A percentile compares a stretch with the other conserved stretches of the same genome.
Conservation (phyloP, 2,797 vertebrate genomes). For the Cuculus canorus region DNA sequence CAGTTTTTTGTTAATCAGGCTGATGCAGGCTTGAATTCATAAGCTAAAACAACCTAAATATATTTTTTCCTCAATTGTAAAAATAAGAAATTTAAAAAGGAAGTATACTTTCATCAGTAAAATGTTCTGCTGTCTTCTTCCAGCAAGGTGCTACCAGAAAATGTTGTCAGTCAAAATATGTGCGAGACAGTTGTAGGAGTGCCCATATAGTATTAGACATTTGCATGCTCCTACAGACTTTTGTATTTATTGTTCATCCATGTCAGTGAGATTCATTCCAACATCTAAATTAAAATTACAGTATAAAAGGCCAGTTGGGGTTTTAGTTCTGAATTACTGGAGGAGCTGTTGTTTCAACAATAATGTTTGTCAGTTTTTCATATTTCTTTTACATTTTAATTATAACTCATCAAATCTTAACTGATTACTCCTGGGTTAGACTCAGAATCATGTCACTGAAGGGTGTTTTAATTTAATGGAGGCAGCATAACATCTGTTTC, state of each 20-base stretch:
- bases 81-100: background rate
- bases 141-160: background rate
- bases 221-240: background rate
- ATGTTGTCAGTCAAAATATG: background rate
- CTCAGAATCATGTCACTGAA: conserved; percentile 75
- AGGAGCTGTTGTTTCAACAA: conserved; percentile 49
- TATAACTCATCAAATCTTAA: conserved; percentile 76
- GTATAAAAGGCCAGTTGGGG: conserved; percentile 12
- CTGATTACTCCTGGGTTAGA: conserved; percentile 71
- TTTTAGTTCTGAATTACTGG: conserved; percentile 58
- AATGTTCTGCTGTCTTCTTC: background rate
- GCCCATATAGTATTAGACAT: background rate
- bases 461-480: conserved; percentile 76
- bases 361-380: conserved; percentile 60
- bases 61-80: background rate
- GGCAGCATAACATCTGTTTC: conserved; percentile 73
- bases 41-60: background rate
- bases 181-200: background rate
- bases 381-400: conserved; percentile 78
- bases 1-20: background rate
- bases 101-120: background rate
- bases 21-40: background rate
- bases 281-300: conserved; percentile 49
- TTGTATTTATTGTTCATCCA: background rate
- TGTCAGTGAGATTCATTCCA: background rate